Percentiles rank a stretch among this genome's conserved stretches.
Evolutionary conservation across 2,113 vertebrate genomes (phyloP).

Genomic region (Lepidothrix coronata): DNA sequence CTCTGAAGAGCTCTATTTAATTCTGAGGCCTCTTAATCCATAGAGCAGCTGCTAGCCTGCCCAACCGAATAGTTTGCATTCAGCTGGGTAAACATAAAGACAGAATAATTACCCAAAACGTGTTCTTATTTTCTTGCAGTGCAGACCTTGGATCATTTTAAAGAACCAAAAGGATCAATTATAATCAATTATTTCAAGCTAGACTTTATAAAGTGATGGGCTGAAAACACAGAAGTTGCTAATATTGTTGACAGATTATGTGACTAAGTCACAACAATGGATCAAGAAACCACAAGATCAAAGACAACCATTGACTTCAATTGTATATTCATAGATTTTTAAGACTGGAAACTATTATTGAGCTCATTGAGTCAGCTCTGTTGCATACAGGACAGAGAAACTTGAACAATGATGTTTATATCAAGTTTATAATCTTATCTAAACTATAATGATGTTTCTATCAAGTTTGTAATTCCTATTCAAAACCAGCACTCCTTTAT

Average conservation of each 20-base stretch:
- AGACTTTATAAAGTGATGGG: neutral
- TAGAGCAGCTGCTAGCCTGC: neutral
- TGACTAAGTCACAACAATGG: neutral
- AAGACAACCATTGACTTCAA: neutral
- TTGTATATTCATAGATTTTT: neutral
- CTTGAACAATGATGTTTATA: neutral
- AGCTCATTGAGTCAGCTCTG: neutral
- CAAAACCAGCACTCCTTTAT: neutral
- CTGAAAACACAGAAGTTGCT: neutral
- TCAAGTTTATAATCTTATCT: neutral
- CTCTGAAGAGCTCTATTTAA: neutral
- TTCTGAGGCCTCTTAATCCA: neutral
- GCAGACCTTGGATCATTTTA: neutral
- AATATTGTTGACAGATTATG: neutral
- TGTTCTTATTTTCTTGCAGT: conserved; percentile 4
- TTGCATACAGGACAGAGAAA: neutral
- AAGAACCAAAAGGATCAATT: neutral
- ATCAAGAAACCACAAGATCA: neutral
- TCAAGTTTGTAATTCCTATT: neutral
- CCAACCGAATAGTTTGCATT: neutral
- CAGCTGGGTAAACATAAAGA: conserved; percentile 37
- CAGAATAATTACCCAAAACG: neutral
- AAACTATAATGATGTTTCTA: neutral
- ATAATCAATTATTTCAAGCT: neutral
- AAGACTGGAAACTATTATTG: neutral